These are phyloP conservation scores for Drosophila setosimentum DNA, from an alignment of 2,888 invertebrate genomes.

Conservation along the genomic window DNA sequence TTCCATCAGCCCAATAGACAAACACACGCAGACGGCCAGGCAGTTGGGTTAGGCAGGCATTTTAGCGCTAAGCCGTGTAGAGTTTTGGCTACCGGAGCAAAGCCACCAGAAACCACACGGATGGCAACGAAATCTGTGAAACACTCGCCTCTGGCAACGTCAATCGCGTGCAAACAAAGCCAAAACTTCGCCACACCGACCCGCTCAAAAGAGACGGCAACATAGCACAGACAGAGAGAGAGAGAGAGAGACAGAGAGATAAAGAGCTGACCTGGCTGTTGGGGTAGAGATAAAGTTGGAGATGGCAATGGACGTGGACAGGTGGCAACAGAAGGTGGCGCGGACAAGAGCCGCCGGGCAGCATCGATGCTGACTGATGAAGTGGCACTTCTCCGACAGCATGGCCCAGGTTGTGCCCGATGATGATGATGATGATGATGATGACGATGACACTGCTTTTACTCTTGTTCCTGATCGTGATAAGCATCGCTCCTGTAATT, in stretches of 20 bases:
- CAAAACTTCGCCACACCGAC: conserved; percentile 1
- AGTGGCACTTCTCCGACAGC: conserved; percentile 67
- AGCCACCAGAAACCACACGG: conserved; percentile 74
- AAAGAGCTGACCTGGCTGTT: conserved; percentile 9
- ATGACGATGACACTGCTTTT: conserved; percentile 5
- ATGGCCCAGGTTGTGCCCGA: conserved; percentile 2
- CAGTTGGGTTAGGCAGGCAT: conserved; percentile 55
- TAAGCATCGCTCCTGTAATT: conserved; percentile 73
- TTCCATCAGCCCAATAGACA: conserved; percentile 72
- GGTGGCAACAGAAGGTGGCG: conserved; percentile 62
- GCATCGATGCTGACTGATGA: conserved; percentile 78
- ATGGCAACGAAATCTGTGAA: conserved; percentile 62
- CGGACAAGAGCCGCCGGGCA: conserved; percentile 48
- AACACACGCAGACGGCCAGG: conserved; percentile 36
- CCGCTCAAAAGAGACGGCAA: background rate
- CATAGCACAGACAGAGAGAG: conserved; percentile 4
- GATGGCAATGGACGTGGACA: conserved; percentile 40
- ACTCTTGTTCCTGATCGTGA: conserved; percentile 51
- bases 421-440: conserved; percentile 12
- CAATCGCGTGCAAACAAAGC: conserved; percentile 70
- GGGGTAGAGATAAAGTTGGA: conserved; percentile 31
- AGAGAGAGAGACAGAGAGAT: background rate
- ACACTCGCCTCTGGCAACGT: conserved; percentile 46
- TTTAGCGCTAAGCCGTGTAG: conserved; percentile 67
- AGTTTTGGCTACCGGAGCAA: conserved; percentile 47